Percentiles rank a stretch among this genome's conserved stretches.
Conservation (phyloP, 2,113 vertebrate genomes). For the Neodon shergylaensis region DNA sequence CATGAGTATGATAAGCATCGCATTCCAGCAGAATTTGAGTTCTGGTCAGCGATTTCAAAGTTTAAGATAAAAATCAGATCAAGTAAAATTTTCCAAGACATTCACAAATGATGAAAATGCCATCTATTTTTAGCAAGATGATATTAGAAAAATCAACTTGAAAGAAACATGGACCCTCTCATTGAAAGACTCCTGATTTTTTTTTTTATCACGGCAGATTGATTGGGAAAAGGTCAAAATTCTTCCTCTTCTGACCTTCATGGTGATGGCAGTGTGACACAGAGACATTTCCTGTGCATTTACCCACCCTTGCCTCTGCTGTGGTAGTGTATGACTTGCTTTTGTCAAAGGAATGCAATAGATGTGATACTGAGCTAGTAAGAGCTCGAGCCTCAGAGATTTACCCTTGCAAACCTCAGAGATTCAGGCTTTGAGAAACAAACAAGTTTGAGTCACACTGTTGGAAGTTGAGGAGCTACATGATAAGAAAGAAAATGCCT, state of each 20-base stretch:
- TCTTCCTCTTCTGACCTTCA: not conserved
- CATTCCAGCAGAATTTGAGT: conserved; percentile 41
- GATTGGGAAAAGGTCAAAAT: not conserved
- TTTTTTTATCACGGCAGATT: not conserved
- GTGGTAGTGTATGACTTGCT: not conserved
- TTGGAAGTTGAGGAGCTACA: not conserved
- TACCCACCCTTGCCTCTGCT: not conserved
- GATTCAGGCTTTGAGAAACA: not conserved
- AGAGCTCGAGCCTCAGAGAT: not conserved
- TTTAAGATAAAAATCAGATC: conserved; percentile 35
- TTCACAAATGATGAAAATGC: not conserved
- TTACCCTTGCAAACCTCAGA: not conserved
- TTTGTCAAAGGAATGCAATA: not conserved
- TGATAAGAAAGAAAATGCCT: not conserved
- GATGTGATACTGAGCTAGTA: not conserved
- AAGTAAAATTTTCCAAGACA: conserved; percentile 33
- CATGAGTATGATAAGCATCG: conserved; percentile 22
- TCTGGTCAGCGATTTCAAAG: conserved; percentile 28
- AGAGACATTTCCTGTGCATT: not conserved
- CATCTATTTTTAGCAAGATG: not conserved
- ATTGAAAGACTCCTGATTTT: not conserved
- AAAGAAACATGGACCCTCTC: not conserved
- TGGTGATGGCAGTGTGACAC: not conserved
- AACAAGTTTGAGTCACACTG: not conserved
- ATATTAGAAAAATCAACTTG: not conserved